Evolutionary conservation across 2,888 invertebrate species (phyloP).

Genomic region (Lampropteryx suffumata): DNA sequence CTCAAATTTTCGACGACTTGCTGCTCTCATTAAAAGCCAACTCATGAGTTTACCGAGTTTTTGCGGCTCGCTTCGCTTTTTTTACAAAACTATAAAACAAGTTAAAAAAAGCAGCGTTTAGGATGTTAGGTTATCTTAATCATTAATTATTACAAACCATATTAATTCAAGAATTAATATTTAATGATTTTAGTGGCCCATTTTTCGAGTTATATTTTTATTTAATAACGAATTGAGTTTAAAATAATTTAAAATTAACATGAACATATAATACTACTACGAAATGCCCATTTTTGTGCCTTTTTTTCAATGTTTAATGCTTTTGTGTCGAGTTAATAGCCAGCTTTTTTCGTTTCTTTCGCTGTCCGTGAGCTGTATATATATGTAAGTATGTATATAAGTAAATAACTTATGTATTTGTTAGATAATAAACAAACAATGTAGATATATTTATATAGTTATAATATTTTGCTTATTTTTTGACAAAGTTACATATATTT

Average conservation of each 20-base stretch:
- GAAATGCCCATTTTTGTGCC: slow-evolving; percentile 74
- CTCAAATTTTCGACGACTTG: neutral
- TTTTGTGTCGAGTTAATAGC: slow-evolving; percentile 60
- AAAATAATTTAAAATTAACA: slow-evolving; percentile 1
- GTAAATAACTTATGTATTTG: neutral
- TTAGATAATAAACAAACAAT: too few relatives aligned
- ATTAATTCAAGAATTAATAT: too few relatives aligned
- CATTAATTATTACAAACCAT: neutral
- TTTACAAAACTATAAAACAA: neutral
- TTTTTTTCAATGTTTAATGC: slow-evolving; percentile 53
- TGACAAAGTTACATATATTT: too few relatives aligned
- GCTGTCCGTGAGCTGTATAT: slow-evolving; percentile 51
- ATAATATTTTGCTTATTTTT: too few relatives aligned
- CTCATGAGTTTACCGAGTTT: neutral
- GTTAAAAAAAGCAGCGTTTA: too few relatives aligned
- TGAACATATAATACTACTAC: slow-evolving; percentile 8
- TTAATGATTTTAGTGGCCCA: slow-evolving; percentile 1
- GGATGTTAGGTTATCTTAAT: neutral
- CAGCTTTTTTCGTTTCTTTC: slow-evolving; percentile 59
- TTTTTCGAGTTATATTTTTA: slow-evolving; percentile 1
- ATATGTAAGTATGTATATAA: slow-evolving; percentile 52
- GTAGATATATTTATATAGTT: too few relatives aligned
- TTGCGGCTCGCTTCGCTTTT: neutral
- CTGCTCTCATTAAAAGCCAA: neutral
- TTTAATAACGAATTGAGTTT: neutral